These are phyloP conservation scores for Chaunax sp. DNA, from an alignment of 2,797 vertebrate genomes.

Conservation along the genomic window DNA sequence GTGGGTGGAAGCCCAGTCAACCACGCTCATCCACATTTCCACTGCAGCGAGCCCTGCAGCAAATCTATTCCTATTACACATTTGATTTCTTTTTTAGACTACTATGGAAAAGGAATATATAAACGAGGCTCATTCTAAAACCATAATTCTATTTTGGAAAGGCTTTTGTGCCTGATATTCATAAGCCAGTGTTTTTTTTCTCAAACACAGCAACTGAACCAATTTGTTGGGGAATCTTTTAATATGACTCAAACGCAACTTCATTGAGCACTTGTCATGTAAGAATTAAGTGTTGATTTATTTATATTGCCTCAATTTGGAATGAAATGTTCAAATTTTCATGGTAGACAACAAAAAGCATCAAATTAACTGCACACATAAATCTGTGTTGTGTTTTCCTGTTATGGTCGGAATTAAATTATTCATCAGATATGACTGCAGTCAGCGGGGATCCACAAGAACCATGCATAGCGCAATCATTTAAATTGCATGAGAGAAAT, in stretches of 20 bases:
- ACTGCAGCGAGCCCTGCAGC: constrained; percentile 7
- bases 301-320: constrained; percentile 31
- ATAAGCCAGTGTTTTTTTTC: too few species aligned
- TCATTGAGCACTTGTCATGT: constrained; percentile 7
- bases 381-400: constrained; percentile 2
- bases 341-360: not conserved
- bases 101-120: too few species aligned
- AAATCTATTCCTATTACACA: constrained; percentile 29
- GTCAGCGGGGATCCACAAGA: constrained; percentile 4
- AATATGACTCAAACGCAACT: too few species aligned
- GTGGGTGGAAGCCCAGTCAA: constrained; percentile 19
- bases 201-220: too few species aligned
- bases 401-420: not conserved
- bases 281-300: constrained; percentile 21
- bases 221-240: too few species aligned
- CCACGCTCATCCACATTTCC: constrained; percentile 5
- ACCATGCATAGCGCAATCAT: not conserved
- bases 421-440: too few species aligned
- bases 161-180: too few species aligned
- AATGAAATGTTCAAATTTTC: constrained; percentile 26
- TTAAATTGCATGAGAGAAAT: constrained; percentile 16
- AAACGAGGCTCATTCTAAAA: too few species aligned
- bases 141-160: too few species aligned
- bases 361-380: not conserved
- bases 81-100: constrained; percentile 17